Evolutionary conservation across 2,888 invertebrate species (phyloP).

Genomic region (Netelia fuscicornis): DNA sequence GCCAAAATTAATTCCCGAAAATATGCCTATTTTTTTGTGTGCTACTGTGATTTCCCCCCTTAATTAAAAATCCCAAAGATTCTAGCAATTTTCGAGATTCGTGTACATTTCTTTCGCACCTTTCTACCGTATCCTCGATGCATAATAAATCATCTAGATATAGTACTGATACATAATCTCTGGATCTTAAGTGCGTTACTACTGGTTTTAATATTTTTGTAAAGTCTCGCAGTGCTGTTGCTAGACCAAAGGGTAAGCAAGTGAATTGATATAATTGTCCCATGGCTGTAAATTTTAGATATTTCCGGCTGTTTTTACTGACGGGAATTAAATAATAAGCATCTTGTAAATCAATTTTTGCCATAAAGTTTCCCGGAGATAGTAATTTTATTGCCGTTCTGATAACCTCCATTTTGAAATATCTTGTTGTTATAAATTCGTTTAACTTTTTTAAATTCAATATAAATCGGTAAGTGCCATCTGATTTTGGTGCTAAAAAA

Average conservation of each 20-base stretch:
- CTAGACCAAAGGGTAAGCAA: slow-evolving; percentile 60
- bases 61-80: no score
- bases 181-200: no score
- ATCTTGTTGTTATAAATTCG: slow-evolving; percentile 39
- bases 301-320: slow-evolving; percentile 43
- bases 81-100: no score
- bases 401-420: slow-evolving; percentile 50
- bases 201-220: background rate
- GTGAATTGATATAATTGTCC: slow-evolving; percentile 53
- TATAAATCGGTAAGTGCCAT: slow-evolving; percentile 34
- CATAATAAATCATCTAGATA: no score
- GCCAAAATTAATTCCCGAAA: no score
- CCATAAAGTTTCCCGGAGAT: slow-evolving; percentile 19
- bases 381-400: background rate
- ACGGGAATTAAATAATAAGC: slow-evolving; percentile 63
- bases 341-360: slow-evolving; percentile 63
- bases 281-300: slow-evolving; percentile 49
- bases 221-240: slow-evolving; percentile 55
- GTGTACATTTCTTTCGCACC: no score
- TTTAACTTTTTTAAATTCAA: slow-evolving; percentile 41
- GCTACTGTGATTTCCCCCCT: no score
- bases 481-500: slow-evolving; percentile 35
- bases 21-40: no score
- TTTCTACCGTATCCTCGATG: no score
- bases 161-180: no score